Conservation (phyloP, 2,888 invertebrate species). For the Dromius quadrimaculatus region DNA sequence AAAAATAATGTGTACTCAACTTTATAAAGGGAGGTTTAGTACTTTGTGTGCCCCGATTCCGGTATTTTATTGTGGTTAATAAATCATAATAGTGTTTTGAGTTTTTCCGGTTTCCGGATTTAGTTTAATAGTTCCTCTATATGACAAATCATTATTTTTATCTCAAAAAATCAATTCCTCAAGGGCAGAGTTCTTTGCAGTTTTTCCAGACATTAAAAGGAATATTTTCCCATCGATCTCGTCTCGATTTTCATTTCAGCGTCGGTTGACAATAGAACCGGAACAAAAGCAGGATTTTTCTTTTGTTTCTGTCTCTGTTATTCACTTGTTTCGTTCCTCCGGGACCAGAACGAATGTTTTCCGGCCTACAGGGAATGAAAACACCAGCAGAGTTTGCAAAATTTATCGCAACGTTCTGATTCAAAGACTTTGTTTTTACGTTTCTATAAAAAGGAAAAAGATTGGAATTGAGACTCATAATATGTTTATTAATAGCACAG, state of each 20-base stretch:
- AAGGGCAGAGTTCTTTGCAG: neutral
- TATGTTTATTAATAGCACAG: no score
- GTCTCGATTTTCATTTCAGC: conserved; percentile 20
- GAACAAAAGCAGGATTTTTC: conserved; percentile 5
- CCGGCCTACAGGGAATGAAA: neutral
- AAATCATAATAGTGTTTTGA: no score
- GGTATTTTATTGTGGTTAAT: no score
- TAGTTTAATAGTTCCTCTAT: neutral
- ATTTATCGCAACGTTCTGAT: neutral
- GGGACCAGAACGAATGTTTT: neutral
- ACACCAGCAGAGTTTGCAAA: neutral
- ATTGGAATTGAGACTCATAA: no score
- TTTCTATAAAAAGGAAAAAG: no score
- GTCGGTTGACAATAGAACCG: conserved; percentile 8
- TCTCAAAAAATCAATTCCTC: neutral
- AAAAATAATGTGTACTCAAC: no score
- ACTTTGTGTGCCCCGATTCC: no score
- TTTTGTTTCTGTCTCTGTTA: conserved; percentile 25
- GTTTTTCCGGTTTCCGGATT: no score
- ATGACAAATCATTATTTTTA: neutral
- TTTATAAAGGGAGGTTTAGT: no score
- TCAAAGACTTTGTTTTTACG: no score
- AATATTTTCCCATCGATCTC: neutral
- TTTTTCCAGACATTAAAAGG: neutral
- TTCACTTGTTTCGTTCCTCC: neutral